Percentiles rank a stretch among this genome's conserved stretches.
Conservation (phyloP, 1,140 invertebrate genomes). For the Zelostemma sp. region DNA sequence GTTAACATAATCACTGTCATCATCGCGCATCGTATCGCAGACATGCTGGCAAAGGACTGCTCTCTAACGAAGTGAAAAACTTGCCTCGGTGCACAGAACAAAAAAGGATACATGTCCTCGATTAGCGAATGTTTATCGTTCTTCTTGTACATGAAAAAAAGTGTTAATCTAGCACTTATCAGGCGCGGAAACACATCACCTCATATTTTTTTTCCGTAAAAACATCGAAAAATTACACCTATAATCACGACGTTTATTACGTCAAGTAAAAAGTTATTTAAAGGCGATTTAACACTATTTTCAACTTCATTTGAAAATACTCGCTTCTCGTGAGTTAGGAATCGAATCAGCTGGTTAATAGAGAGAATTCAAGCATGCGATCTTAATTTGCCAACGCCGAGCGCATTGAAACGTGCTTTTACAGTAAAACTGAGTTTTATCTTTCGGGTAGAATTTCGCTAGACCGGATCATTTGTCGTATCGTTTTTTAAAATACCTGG, state of each 20-base stretch:
- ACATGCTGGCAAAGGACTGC: conserved; percentile 6
- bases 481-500: conserved; percentile 3
- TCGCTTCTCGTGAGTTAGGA: background rate
- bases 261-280: no score
- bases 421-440: background rate
- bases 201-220: no score
- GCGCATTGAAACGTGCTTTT: background rate
- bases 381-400: background rate
- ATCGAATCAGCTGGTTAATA: background rate
- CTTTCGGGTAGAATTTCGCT: conserved; percentile 39
- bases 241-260: no score
- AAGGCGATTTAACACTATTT: no score
- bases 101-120: conserved; percentile 26
- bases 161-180: conserved; percentile 9
- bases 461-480: conserved; percentile 52
- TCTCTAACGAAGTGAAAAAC: conserved; percentile 39
- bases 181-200: background rate
- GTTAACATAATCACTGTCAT: conserved; percentile 57
- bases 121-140: conserved; percentile 30
- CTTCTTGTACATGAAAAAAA: conserved; percentile 7
- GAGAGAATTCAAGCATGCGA: background rate
- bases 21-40: conserved; percentile 36
- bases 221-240: no score
- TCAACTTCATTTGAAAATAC: no score
- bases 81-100: conserved; percentile 11